Evolutionary conservation across 2,113 vertebrate genomes (phyloP).

Genomic region (Junco hyemalis): DNA sequence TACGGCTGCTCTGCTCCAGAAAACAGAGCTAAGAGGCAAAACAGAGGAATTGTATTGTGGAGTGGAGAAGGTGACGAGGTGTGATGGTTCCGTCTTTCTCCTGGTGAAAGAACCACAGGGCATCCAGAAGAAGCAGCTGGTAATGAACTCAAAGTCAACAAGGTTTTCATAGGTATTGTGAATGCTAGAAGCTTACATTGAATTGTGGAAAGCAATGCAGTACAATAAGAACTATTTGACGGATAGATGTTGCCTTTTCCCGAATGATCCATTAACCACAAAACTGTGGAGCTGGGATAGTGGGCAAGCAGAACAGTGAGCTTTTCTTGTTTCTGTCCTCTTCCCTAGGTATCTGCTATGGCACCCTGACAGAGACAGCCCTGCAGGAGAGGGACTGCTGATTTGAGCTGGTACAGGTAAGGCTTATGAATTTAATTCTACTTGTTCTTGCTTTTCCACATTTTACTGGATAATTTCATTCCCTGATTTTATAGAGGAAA

Average conservation of each 20-base stretch:
- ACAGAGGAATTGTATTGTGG: neutral
- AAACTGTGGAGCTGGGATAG: neutral
- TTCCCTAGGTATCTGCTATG: neutral
- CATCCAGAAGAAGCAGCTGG: neutral
- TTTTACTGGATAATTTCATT: neutral
- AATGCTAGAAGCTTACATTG: neutral
- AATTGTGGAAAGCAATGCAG: neutral
- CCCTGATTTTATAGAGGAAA: neutral
- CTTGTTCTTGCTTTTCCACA: neutral
- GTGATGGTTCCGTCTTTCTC: neutral
- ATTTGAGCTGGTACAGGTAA: neutral
- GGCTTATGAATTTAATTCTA: neutral
- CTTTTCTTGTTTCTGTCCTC: neutral
- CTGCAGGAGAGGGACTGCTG: neutral
- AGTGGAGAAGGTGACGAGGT: neutral
- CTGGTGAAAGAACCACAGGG: neutral
- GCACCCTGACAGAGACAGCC: neutral
- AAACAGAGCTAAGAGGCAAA: neutral
- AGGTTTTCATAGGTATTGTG: neutral
- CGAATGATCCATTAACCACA: neutral
- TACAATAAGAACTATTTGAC: neutral
- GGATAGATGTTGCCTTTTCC: neutral
- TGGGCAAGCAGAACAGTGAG: neutral
- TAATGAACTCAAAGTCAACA: neutral
- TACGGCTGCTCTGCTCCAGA: neutral